A percentile compares a stretch with the other conserved stretches of the same genome.
Evolutionary conservation across 2,888 invertebrate genomes (phyloP).

Genomic region (Conomelus anceps): DNA sequence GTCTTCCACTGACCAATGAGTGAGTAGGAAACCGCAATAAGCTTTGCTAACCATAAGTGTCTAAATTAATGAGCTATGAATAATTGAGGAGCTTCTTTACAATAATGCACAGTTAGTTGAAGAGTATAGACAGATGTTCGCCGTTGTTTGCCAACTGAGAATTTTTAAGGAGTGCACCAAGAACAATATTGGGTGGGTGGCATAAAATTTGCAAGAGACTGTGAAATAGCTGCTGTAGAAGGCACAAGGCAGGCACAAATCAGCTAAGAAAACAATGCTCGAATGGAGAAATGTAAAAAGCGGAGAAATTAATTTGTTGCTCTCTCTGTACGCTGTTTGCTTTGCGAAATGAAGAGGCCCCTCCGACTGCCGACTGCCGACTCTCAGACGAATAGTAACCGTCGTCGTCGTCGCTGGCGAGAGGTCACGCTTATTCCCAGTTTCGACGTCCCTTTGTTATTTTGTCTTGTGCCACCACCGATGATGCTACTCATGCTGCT

Average conservation of each 20-base stretch:
- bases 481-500: neutral
- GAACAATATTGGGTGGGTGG: neutral
- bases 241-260: slow-evolving; percentile 10
- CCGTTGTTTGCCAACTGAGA: neutral
- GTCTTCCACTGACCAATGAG: no score
- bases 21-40: no score
- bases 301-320: slow-evolving; percentile 34
- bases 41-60: no score
- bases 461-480: neutral
- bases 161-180: neutral
- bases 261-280: slow-evolving; percentile 33
- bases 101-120: neutral
- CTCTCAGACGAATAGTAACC: neutral
- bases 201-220: neutral
- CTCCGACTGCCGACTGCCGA: no score
- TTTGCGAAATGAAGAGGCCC: slow-evolving; percentile 34
- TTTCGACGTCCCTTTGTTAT: neutral
- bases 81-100: neutral
- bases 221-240: neutral
- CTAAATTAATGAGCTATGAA: neutral
- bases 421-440: neutral
- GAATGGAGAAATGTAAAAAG: slow-evolving; percentile 34
- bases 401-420: neutral
- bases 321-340: slow-evolving; percentile 30
- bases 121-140: neutral